Evolutionary conservation across 2,888 invertebrate species (phyloP).

Genomic region (Dermolepida albohirtum): DNA sequence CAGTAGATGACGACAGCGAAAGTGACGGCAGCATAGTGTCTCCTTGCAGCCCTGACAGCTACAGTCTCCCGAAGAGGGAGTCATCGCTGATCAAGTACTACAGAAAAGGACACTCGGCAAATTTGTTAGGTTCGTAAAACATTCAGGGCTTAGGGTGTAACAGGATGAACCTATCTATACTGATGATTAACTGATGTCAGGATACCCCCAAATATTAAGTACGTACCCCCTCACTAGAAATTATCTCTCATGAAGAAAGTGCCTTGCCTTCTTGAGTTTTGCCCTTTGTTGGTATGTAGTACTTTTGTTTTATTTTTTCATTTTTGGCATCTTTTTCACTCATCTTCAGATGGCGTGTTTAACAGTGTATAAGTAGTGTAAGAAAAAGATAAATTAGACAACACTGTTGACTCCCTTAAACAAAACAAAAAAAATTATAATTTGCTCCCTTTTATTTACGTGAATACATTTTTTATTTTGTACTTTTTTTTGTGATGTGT

Average conservation of each 20-base stretch:
- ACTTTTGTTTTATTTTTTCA: conserved; percentile 5
- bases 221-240: conserved; percentile 48
- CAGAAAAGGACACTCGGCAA: conserved; percentile 61
- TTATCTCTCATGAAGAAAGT: conserved; percentile 48
- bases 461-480: too few species aligned
- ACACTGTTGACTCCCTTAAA: too few species aligned
- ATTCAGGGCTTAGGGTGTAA: conserved; percentile 49
- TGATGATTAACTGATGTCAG: conserved; percentile 39
- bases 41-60: conserved; percentile 64
- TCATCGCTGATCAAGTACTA: conserved; percentile 57
- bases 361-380: not conserved
- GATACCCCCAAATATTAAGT: conserved; percentile 45
- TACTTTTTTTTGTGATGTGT: too few species aligned
- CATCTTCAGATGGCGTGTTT: not conserved
- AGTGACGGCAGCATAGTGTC: conserved; percentile 66
- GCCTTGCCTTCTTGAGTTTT: conserved; percentile 44
- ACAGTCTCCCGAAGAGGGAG: conserved; percentile 55
- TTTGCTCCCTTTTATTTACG: too few species aligned
- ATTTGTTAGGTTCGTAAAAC: conserved; percentile 64
- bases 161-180: conserved; percentile 44
- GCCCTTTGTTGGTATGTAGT: conserved; percentile 27
- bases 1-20: conserved; percentile 66
- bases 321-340: not conserved
- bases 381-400: too few species aligned
- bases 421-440: too few species aligned